Percentiles rank a stretch among this genome's conserved stretches.
phyloP scores from a whole-genome alignment of 1,140 invertebrate species.

The Berghia stephanieae region DNA sequence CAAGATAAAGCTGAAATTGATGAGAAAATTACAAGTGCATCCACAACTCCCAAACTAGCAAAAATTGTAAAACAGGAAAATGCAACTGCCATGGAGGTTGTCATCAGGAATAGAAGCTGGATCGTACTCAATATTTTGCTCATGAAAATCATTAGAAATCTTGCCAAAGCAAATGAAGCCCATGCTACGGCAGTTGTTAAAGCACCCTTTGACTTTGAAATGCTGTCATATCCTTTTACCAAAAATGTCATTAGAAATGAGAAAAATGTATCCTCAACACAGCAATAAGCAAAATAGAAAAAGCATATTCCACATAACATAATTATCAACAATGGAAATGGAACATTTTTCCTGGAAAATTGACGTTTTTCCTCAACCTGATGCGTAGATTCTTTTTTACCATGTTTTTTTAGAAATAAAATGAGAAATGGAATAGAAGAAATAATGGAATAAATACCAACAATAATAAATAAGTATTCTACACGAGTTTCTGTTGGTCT shows the following conservation, averaged over 20 bases:
- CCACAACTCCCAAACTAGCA: neutral
- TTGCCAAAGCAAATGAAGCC: conserved; percentile 11
- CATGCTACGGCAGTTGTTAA: conserved; percentile 19
- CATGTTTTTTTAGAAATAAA: conserved; percentile 24
- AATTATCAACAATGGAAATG: conserved; percentile 28
- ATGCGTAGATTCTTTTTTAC: neutral
- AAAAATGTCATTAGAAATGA: conserved; percentile 45
- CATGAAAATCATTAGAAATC: conserved; percentile 24
- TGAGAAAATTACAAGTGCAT: conserved; percentile 21
- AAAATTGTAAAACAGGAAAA: conserved; percentile 10
- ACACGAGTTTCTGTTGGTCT: conserved; percentile 13
- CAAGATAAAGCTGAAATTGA: conserved; percentile 38
- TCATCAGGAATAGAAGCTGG: conserved; percentile 1
- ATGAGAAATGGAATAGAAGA: conserved; percentile 24
- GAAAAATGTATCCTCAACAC: conserved; percentile 46
- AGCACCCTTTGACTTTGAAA: conserved; percentile 24
- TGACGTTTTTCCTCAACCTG: neutral
- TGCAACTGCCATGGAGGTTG: conserved; percentile 6
- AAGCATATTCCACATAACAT: conserved; percentile 24
- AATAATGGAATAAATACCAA: conserved; percentile 20
- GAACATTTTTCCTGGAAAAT: conserved; percentile 26
- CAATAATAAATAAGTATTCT: conserved; percentile 33
- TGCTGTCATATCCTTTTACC: conserved; percentile 25
- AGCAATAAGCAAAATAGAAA: conserved; percentile 41
- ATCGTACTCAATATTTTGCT: neutral